Percentiles rank a stretch among this genome's conserved stretches.
phyloP scores from a whole-genome alignment of 2,888 invertebrate species.

The Andrena hattorfiana region DNA sequence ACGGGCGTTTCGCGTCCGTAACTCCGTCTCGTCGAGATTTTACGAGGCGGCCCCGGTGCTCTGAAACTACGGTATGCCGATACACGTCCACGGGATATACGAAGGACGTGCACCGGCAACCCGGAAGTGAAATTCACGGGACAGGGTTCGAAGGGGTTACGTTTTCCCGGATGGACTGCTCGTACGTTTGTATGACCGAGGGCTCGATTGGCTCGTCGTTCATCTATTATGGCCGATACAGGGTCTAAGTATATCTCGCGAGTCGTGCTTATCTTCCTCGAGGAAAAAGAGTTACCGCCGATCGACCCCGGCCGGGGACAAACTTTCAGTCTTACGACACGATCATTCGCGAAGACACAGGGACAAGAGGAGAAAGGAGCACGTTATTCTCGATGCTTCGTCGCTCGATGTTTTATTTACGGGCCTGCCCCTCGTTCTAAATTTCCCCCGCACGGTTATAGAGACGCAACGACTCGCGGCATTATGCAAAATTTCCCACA shows the following conservation, averaged over 20 bases:
- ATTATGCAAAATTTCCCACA: slow-evolving; percentile 30
- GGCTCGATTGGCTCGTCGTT: slow-evolving; percentile 50
- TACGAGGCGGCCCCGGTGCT: slow-evolving; percentile 24
- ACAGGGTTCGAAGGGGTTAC: slow-evolving; percentile 50
- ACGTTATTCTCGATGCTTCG: slow-evolving; percentile 1
- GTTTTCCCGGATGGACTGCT: slow-evolving; percentile 33
- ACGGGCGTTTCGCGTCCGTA: slow-evolving; percentile 21
- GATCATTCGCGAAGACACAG: slow-evolving; percentile 6
- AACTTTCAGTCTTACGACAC: slow-evolving; percentile 23
- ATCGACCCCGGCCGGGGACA: slow-evolving; percentile 7
- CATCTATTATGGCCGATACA: slow-evolving; percentile 64
- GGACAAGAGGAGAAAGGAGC: background rate
- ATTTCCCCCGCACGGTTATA: background rate
- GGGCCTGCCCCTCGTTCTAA: slow-evolving; percentile 3
- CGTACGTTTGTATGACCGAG: slow-evolving; percentile 62
- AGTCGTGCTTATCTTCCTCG: slow-evolving; percentile 23
- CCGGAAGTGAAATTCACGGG: slow-evolving; percentile 68
- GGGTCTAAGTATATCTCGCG: slow-evolving; percentile 54
- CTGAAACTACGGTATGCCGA: slow-evolving; percentile 39
- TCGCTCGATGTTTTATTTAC: slow-evolving; percentile 42
- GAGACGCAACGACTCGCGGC: background rate
- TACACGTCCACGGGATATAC: slow-evolving; percentile 39
- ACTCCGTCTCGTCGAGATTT: slow-evolving; percentile 43
- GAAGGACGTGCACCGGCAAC: slow-evolving; percentile 31
- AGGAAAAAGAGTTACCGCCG: slow-evolving; percentile 6